Evolutionary conservation across 2,888 invertebrate species (phyloP), one percentile per base, ranked within the genome.

Genomic region (Graphium colonna): DNA sequence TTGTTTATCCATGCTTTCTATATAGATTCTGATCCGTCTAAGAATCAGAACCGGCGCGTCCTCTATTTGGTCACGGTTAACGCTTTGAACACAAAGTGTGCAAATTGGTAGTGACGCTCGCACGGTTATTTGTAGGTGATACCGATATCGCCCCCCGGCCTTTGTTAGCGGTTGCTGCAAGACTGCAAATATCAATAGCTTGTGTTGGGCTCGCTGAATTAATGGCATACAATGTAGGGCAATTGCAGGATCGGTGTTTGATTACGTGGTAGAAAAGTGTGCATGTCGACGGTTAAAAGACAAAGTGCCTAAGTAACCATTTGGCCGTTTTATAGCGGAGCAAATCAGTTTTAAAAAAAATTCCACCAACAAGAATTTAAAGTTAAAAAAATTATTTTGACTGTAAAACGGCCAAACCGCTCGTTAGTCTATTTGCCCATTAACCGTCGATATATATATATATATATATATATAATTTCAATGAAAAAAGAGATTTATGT

Each of bases 91-190:
- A 56, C 56, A 61, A 61, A 59, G 55, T 51, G 52, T 26, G 57
- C 59, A 60, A 63, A 63, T 60, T 62, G 56, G 55, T 57, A 51
- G 56, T 57, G 60, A 51, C 43, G 59, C 59, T 64, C 67, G 42
- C 67, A 62, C 67, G 67, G 67, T 63, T 74, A 71, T 70, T 73
- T 72, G 72, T 75, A 67, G 71, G 77, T 81, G 81, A 77, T 79
- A 76, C 76, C 71, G 75, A 78, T 74, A 71, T 66, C 71, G 77
- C 81, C 65, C 59, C 57, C 66, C 76, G 77, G 67, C 59, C 53
- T 56, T 57, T 56, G 67, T 65, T 78, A 79, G 77, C 79, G 77
- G 79, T 49, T 44, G 53, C 49, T 53, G 49, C 53, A 49, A 33
- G 41, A 59, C 59, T 65, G 67, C 51, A 69, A 69, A 68, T 77